Conservation (phyloP, 2,797 vertebrate genomes). For the Molothrus ater region DNA sequence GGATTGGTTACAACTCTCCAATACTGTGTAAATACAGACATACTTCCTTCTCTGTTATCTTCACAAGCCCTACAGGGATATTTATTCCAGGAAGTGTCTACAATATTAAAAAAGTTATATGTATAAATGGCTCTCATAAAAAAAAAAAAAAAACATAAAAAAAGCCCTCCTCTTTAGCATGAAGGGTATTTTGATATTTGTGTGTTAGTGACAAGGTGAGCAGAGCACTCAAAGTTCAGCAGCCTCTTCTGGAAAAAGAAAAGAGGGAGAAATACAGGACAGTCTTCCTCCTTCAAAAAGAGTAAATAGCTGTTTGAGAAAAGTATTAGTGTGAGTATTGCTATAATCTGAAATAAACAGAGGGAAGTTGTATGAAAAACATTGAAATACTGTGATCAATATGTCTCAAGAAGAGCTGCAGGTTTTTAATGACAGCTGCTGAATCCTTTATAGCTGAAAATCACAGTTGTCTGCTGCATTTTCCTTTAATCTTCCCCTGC, state of each 20-base stretch:
- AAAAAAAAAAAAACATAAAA: neutral
- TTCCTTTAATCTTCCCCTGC: conserved; percentile 42
- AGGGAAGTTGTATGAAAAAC: neutral
- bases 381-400: conserved; percentile 19
- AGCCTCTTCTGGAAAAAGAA: neutral
- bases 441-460: conserved; percentile 35
- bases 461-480: neutral
- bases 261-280: neutral
- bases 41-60: neutral
- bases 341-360: neutral
- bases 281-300: neutral
- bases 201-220: neutral
- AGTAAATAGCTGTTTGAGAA: neutral
- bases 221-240: neutral
- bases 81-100: neutral
- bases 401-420: conserved; percentile 5
- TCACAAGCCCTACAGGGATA: neutral
- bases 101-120: neutral
- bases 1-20: neutral
- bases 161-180: neutral
- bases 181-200: neutral
- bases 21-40: neutral
- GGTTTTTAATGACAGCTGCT: conserved; percentile 33
- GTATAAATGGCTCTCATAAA: neutral
- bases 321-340: neutral